Evolutionary conservation across 2,113 vertebrate species (phyloP), one percentile per base, ranked within the genome.

Genomic region (Zingel zingel): DNA sequence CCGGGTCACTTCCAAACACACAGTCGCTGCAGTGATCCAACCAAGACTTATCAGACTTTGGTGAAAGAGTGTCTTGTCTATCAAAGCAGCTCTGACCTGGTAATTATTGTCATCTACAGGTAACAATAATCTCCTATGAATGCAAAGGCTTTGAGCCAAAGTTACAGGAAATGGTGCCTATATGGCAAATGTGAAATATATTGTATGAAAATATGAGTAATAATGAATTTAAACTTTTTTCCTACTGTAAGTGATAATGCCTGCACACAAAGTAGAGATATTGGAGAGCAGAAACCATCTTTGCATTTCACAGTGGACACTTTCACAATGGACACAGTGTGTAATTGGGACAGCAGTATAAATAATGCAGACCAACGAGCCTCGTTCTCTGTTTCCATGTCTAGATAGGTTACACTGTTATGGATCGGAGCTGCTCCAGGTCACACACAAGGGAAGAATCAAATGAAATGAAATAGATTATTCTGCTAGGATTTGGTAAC

Each of bases 291-390:
- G 30, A 73, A 8, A 50, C 1, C 21, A 47, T 61, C 61, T 63
- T 72, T 70, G 18, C 25, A 50, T 15, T 69, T 68, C 53, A 70
- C 56, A 39, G 10, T 21, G 48, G 68, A 70, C 58, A 79, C 56
- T 69, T 77, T n/a, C n/a, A n/a, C n/a, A n/a, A n/a, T n/a, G n/a
- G n/a, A n/a, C n/a, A n/a, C n/a, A n/a, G 71, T 43, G 54, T 72
- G 53, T 58, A 67, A 83, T 6, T 27, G 70, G 69, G 43, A 80
- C 68, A 68, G 5, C 47, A 30, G 64, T 12, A 81, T 88, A 63
- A 86, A 89, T 76, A 82, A 90, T 88, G 56, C 63, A 87, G 12
- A 63, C 16, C n/a, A 70, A 25, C n/a, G 50, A 53, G 73, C 59
- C 57, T 27, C 10, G 16, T 54, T 54, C 58, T 19, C 69, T 62